Conservation (phyloP, 2,113 vertebrate genomes). For the Leucoraja erinaceus region DNA sequence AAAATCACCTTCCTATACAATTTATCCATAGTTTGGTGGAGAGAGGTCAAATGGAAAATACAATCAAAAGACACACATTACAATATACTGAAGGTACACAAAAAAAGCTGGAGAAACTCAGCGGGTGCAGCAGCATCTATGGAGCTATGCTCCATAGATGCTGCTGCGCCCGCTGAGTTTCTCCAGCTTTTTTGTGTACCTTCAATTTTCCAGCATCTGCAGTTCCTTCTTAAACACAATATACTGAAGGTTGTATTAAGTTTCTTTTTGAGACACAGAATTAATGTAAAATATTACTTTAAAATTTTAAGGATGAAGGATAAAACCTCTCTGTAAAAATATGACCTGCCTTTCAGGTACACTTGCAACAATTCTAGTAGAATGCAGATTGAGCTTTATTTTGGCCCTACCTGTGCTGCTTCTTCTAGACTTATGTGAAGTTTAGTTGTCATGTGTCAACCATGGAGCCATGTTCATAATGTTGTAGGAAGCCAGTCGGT, state of each 20-base stretch:
- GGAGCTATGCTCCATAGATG: too few species aligned
- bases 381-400: conserved; percentile 32
- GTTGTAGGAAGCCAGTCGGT: conserved; percentile 35
- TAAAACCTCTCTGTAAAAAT: background rate
- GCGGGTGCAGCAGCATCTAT: too few species aligned
- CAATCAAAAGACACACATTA: background rate
- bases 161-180: too few species aligned
- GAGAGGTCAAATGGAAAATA: background rate
- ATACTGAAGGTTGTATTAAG: background rate
- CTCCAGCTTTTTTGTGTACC: too few species aligned
- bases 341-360: conserved; percentile 21
- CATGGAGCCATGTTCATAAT: conserved; percentile 38
- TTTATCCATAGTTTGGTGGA: background rate
- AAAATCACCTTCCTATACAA: background rate
- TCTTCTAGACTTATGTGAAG: conserved; percentile 37
- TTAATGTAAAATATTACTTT: background rate
- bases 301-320: background rate
- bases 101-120: too few species aligned
- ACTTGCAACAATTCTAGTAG: conserved; percentile 19
- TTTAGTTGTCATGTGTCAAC: conserved; percentile 39
- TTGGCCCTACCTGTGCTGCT: conserved; percentile 37
- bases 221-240: too few species aligned
- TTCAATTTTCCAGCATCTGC: too few species aligned
- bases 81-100: background rate
- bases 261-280: background rate